Base-by-base conservation (phyloP, 2,888 invertebrate genomes). In the Ligdia adustata region DNA sequence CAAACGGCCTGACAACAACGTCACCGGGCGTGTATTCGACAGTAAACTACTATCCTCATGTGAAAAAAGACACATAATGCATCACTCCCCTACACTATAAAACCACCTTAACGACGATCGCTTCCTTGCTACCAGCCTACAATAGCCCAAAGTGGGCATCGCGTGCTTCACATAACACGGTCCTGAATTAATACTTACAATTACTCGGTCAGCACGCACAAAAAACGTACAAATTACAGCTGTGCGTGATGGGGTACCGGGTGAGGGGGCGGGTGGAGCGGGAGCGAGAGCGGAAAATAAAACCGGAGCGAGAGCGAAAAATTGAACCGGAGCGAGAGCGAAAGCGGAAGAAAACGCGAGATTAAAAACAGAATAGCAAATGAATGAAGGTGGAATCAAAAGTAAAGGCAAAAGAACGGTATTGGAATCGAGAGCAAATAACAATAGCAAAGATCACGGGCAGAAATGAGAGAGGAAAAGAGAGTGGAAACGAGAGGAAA, bases 121-220 rank as follows among this genome's bases (percentile, higher is more conserved):
- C 12, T 24, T 16, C 12, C 37, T 12, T 6, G 3, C n/a, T 7
- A 16, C 16, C 3, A 16, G 16, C 5, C 3, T 13, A 29, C 29
- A 35, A 29, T 34, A 24, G 34, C 28, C 64, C 69, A 60, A 65
- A 69, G 65, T 66, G 66, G 64, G n/a, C 59, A 73, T 85, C 70
- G 85, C 85, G 86, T 85, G 86, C 47, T 49, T 59, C 56, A 61
- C 66, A 71, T 69, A 72, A 74, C 77, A 69, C 66, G 69, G 71
- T 71, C 67, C 73, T 64, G 82, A 80, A 84, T 85, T 84, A 86
- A 86, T 86, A 84, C 83, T 75, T 75, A 85, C 85, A 86, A 86
- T 86, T 87, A 85, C 81, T 73, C 50, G 66, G 60, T 58, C 46
- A 61, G 73, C 86, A 85, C 87, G 85, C 86, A 86, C 79, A 73